phyloP scores from a whole-genome alignment of 2,113 vertebrate species.

The Jacana jacana region DNA sequence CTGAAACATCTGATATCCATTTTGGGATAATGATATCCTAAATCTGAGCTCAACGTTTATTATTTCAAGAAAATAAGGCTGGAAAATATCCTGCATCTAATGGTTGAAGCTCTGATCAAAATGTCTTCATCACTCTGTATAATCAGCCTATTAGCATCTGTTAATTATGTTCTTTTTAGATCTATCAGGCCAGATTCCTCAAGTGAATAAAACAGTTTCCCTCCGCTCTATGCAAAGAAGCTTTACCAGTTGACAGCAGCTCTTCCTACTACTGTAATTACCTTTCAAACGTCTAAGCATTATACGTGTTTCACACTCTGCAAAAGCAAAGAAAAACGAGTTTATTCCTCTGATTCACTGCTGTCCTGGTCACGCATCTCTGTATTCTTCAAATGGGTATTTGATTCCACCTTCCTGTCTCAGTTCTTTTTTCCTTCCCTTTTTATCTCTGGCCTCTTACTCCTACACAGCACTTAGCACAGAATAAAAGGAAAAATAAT shows the following conservation, averaged over 20 bases:
- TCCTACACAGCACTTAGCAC: background rate
- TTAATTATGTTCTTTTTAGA: background rate
- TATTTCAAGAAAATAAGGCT: background rate
- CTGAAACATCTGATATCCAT: background rate
- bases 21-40: background rate
- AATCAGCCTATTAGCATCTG: background rate
- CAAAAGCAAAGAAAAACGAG: background rate
- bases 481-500: background rate
- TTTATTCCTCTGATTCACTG: conserved; percentile 30
- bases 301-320: background rate
- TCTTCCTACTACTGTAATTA: background rate
- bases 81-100: background rate
- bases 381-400: background rate
- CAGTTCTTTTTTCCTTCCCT: background rate
- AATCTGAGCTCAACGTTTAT: background rate
- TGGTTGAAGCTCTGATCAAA: background rate
- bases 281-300: background rate
- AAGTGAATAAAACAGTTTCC: background rate
- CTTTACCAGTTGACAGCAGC: background rate
- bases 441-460: conserved; percentile 10
- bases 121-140: background rate
- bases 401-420: background rate
- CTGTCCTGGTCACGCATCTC: background rate
- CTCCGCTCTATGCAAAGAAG: background rate
- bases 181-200: background rate